Conservation (phyloP, 2,113 vertebrate species). For the Phasianus colchicus region DNA sequence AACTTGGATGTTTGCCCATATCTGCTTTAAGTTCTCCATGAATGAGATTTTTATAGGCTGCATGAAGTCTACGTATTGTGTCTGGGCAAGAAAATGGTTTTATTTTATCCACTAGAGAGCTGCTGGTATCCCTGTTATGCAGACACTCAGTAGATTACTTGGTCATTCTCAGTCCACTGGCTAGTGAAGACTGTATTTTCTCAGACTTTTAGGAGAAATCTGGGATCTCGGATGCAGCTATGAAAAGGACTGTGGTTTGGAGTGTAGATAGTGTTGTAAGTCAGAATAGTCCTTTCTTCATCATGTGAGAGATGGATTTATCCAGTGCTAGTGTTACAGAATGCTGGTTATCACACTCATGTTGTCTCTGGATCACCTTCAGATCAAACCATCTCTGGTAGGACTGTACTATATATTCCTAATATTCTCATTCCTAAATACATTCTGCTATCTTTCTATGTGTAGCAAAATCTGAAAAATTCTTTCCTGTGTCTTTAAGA, state of each 20-base stretch:
- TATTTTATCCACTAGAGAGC: neutral
- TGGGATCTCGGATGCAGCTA: neutral
- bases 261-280: neutral
- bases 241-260: neutral
- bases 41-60: neutral
- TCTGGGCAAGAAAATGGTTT: neutral
- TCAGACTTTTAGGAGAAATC: neutral
- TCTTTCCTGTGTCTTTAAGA: neutral
- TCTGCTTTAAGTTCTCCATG: neutral
- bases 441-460: no score
- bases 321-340: neutral
- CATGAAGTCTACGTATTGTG: neutral
- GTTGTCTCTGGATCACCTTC: neutral
- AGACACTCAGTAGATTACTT: neutral
- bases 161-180: neutral
- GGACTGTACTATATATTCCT: neutral
- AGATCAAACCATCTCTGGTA: neutral
- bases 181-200: neutral
- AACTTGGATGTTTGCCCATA: slow-evolving; percentile 16
- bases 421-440: neutral
- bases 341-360: neutral
- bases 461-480: neutral
- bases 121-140: neutral
- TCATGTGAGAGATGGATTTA: neutral
- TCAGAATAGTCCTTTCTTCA: neutral